Evolutionary conservation across 1,140 invertebrate genomes (phyloP), one percentile per base, ranked within the genome.

Genomic region (Oryzaephilus surinamensis): DNA sequence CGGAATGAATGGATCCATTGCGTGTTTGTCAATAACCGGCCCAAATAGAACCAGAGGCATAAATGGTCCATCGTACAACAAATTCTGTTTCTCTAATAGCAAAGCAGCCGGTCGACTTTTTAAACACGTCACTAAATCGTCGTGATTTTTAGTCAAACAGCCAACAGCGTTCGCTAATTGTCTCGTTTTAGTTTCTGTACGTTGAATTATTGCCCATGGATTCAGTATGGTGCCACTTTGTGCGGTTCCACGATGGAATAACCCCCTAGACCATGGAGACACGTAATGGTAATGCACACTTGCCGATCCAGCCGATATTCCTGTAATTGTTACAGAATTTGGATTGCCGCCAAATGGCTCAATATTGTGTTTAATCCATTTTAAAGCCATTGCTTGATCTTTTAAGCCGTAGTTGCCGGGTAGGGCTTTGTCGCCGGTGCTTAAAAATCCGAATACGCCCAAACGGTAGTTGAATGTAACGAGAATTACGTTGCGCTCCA

Each of bases 171-270:
- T 10, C 2, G 34, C 34, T 2, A 37, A 13, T 6, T 17, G 4
- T 18, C 24, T 37, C 5, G 23, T 14, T 19, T 37, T 37, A 15
- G 24, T 23, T 7, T 14, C 3, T 4, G 34, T n/a, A 4, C 13
- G 8, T n/a, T 37, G 21, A 14, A 15, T 15, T 6, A 37, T 13
- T 14, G 24, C 34, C 84, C 79, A 91, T 2, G 72, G 72, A 48
- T 71, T 65, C 1, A 85, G 60, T 5, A 76, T 72, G 7, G 77
- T 77, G 0, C 86, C 88, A 53, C 83, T 87, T 61, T 80, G 73
- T 0, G 84, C 75, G 32, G 88, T 77, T 4, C 78, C 83, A 33
- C 74, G 68, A 54, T 73, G 56, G 50, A 81, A 77, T 19, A 79
- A 55, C 41, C 69, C 67, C 55, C 60, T 62, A 6, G 69, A 59